Conservation (phyloP, 2,113 vertebrate genomes). For the Zootoca vivipara region DNA sequence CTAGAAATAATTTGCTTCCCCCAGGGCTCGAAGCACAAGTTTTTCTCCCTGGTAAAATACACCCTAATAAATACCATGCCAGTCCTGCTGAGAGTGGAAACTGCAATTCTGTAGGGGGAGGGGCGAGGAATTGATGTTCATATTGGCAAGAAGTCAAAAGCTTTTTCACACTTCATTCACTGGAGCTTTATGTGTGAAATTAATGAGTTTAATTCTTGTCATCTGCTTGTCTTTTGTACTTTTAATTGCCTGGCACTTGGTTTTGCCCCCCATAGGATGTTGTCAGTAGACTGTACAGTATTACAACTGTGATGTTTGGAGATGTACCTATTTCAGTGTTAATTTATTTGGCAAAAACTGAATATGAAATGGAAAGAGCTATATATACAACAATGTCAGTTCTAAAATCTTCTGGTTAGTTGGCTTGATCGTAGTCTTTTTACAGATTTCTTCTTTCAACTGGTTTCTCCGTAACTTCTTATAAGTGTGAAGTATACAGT, state of each 20-base stretch:
- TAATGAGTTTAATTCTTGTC: slow-evolving; percentile 46
- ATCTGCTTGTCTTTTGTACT: slow-evolving; percentile 30
- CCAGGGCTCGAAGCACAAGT: neutral
- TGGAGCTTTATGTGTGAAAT: slow-evolving; percentile 40
- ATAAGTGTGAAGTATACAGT: too few relatives aligned
- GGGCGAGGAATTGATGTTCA: neutral
- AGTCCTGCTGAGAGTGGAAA: neutral
- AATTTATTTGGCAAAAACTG: slow-evolving; percentile 3
- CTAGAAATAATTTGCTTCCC: neutral
- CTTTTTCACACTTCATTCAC: slow-evolving; percentile 1
- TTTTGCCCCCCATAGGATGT: slow-evolving; percentile 26
- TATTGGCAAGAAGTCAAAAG: accelerated
- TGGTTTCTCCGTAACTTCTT: neutral
- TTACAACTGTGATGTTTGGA: neutral
- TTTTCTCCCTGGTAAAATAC: neutral
- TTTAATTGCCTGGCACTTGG: slow-evolving; percentile 41
- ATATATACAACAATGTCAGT: neutral
- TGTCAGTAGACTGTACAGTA: slow-evolving; percentile 13
- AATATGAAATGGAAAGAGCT: neutral
- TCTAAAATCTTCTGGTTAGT: neutral
- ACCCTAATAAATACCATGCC: neutral
- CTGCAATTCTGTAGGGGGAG: neutral
- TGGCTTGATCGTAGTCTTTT: neutral
- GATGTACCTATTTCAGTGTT: neutral
- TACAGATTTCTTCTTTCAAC: accelerated